These are phyloP conservation scores for Chrysochloris asiatica DNA, from an alignment of 2,113 vertebrate species.

Conservation along the genomic window DNA sequence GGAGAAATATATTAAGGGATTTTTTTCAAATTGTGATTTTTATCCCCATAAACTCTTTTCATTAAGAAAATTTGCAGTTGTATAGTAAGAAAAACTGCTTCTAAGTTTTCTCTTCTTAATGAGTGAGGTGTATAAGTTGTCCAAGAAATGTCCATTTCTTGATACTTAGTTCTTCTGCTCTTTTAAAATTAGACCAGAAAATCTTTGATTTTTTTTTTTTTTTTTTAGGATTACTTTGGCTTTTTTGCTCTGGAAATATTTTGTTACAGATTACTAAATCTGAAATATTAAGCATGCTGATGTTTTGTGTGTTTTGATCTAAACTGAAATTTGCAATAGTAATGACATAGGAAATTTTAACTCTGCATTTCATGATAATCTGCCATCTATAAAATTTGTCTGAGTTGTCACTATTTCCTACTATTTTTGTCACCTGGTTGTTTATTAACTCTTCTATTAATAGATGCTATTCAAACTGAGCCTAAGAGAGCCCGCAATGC, in stretches of 20 bases:
- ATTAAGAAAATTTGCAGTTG: background rate
- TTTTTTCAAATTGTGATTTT: background rate
- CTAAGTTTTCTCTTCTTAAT: background rate
- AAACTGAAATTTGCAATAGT: slow-evolving; percentile 12
- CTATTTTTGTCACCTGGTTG: background rate
- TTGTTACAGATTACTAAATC: slow-evolving; percentile 38
- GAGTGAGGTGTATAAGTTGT: background rate
- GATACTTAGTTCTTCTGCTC: background rate
- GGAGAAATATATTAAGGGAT: background rate
- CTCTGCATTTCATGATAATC: background rate
- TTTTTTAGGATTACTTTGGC: background rate
- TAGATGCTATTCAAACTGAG: slow-evolving; percentile 17
- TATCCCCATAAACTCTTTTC: background rate
- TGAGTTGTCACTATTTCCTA: background rate
- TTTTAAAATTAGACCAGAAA: background rate
- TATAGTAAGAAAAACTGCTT: background rate
- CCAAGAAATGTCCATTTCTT: slow-evolving; percentile 1
- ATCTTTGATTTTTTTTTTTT: background rate
- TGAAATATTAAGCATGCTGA: slow-evolving; percentile 31
- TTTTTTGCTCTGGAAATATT: slow-evolving; percentile 2
- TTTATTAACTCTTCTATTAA: slow-evolving; percentile 29
- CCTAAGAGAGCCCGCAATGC: background rate
- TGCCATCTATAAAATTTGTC: background rate
- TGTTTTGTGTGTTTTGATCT: background rate
- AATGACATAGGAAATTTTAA: slow-evolving; percentile 34